Evolutionary conservation across 2,113 vertebrate species (phyloP), one percentile per base, ranked within the genome.

Genomic region (Sialia sialis): DNA sequence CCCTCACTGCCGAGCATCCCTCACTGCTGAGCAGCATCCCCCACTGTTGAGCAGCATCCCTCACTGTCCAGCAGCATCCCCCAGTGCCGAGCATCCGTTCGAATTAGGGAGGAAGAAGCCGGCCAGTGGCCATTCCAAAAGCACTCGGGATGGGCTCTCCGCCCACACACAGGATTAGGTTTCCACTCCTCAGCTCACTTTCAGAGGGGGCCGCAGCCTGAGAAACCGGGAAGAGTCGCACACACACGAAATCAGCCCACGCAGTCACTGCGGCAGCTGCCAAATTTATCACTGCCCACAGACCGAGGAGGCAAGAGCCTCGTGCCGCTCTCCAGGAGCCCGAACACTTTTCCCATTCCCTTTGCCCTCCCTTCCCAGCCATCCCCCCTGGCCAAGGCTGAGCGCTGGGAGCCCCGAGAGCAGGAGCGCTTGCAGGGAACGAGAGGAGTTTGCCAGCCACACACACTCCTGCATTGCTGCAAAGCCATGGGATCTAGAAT

Each of bases 71-170:
- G 21, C 46, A 49, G 48, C 46, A 48, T 23, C 21, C 7, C 68
- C 14, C 8, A 0, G 1, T 27, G 51, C 51, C 1, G 11, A 68
- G 19, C 59, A 36, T 30, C 83, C 5, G 4, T 0, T 1, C 0
- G 26, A 46, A 11, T 21, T 1, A 7, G 25, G 2, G 63, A 43
- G 58, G 6, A 15, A 39, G n/a, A 36, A 68, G 1, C 5, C 4
- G 41, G 43, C 68, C 18, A 0, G 87, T 12, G 2, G 21, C 89
- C 76, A 7, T 26, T 21, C 84, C 19, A 0, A 32, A 52, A 7
- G 39, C 51, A 0, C 12, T 10, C 1, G 3, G 60, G 67, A 20
- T 13, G 54, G 32, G 39, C 63, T 41, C 3, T 2, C 76, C 38
- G 10, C 66, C 91, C 86, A 83, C 39, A 6, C 15, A 10, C 14